These are phyloP conservation scores for Sisyra terminalis DNA, from an alignment of 2,888 invertebrate species.

Conservation along the genomic window DNA sequence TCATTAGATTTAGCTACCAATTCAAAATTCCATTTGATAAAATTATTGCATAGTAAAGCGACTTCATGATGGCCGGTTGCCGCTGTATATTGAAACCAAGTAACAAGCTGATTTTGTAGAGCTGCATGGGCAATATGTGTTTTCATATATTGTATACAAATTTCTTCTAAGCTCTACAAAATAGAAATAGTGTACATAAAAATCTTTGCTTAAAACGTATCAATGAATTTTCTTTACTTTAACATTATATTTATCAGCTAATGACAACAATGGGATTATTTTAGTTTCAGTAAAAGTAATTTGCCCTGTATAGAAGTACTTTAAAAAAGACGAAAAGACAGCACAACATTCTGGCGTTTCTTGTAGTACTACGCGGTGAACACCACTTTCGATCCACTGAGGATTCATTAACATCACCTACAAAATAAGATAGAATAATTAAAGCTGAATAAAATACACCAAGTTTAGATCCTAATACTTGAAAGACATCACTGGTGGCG, in stretches of 20 bases:
- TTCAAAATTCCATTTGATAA: conserved; percentile 83
- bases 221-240: conserved; percentile 33
- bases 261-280: conserved; percentile 72
- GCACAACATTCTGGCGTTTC: conserved; percentile 72
- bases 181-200: conserved; percentile 9
- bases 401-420: conserved; percentile 91
- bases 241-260: conserved; percentile 92
- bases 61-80: conserved; percentile 63
- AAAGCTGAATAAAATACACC: neutral
- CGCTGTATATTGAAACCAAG: conserved; percentile 83
- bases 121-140: conserved; percentile 75
- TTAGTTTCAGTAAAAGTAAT: conserved; percentile 69
- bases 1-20: conserved; percentile 62
- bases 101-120: conserved; percentile 61
- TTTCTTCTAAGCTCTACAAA: conserved; percentile 55
- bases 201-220: neutral
- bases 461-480: conserved; percentile 33
- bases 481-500: conserved; percentile 89
- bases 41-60: conserved; percentile 56
- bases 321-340: conserved; percentile 78
- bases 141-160: conserved; percentile 79
- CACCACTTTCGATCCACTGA: conserved; percentile 82
- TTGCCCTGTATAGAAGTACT: conserved; percentile 77
- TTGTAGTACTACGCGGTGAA: conserved; percentile 65
- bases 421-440: conserved; percentile 12